These are phyloP conservation scores for Stegodyphus mimosarum DNA, from an alignment of 1,140 invertebrate species.

Conservation along the genomic window DNA sequence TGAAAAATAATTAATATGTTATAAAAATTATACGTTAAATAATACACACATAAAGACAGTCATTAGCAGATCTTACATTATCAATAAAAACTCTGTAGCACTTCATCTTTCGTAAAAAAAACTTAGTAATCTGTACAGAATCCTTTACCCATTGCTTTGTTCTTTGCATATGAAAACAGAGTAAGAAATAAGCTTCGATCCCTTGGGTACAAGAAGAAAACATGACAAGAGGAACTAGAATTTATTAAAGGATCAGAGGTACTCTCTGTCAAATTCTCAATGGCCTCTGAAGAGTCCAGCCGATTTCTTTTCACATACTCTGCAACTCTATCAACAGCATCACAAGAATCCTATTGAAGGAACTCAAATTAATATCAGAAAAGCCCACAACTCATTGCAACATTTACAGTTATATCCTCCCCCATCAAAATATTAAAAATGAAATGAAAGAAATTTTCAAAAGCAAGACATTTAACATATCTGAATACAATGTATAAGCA, in stretches of 20 bases:
- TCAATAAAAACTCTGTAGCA: no score
- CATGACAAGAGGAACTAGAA: conserved; percentile 25
- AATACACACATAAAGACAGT: no score
- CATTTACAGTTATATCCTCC: no score
- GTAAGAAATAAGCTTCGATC: conserved; percentile 51
- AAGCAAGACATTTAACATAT: no score
- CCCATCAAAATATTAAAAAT: no score
- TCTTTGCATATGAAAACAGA: conserved; percentile 38
- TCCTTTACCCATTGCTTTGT: conserved; percentile 45
- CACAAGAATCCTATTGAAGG: conserved; percentile 24
- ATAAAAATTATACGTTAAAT: no score
- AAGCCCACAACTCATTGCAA: no score
- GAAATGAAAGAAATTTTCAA: no score
- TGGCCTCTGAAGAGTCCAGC: background rate
- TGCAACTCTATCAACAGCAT: conserved; percentile 45
- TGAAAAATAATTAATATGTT: no score
- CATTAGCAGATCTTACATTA: no score
- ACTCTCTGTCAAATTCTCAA: conserved; percentile 11
- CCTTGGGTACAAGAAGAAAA: conserved; percentile 48
- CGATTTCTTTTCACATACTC: conserved; percentile 52
- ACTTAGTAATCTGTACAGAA: conserved; percentile 19
- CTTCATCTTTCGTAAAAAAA: background rate
- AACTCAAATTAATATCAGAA: background rate
- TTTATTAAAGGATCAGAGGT: conserved; percentile 13
- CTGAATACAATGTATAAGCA: no score